phyloP scores from a whole-genome alignment of 1,140 invertebrate genomes.

The Drosophila orosa region DNA sequence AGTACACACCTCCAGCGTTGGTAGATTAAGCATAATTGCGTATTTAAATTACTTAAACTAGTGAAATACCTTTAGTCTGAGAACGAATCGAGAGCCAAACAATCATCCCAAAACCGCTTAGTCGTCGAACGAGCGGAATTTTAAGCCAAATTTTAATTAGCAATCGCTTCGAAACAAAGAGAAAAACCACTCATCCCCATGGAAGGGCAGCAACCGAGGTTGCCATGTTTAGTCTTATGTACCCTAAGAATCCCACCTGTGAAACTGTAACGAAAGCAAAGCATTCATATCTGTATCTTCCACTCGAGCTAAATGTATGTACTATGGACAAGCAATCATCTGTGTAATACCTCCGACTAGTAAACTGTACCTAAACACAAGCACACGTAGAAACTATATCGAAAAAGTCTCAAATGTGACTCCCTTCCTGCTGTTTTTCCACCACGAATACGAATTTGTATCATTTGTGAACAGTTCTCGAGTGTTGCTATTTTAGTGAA shows the following conservation, averaged over 20 bases:
- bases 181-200: conserved; percentile 15
- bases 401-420: conserved; percentile 34
- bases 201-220: conserved; percentile 13
- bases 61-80: conserved; percentile 56
- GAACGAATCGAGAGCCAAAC: conserved; percentile 50
- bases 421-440: conserved; percentile 30
- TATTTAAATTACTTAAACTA: conserved; percentile 64
- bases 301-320: conserved; percentile 38
- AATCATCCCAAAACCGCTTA: conserved; percentile 60
- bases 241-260: conserved; percentile 67
- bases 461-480: conserved; percentile 30
- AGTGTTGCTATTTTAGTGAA: conserved; percentile 43
- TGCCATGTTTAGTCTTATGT: conserved; percentile 48
- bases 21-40: conserved; percentile 54
- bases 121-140: conserved; percentile 39
- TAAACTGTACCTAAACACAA: conserved; percentile 68
- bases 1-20: conserved; percentile 38
- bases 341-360: conserved; percentile 77
- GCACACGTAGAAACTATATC: conserved; percentile 38
- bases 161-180: conserved; percentile 34
- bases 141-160: conserved; percentile 65
- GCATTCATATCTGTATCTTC: conserved; percentile 65
- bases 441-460: conserved; percentile 23
- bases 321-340: conserved; percentile 65
- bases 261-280: conserved; percentile 49